Conservation (phyloP, 2,797 vertebrate genomes). For the Cuculus canorus region DNA sequence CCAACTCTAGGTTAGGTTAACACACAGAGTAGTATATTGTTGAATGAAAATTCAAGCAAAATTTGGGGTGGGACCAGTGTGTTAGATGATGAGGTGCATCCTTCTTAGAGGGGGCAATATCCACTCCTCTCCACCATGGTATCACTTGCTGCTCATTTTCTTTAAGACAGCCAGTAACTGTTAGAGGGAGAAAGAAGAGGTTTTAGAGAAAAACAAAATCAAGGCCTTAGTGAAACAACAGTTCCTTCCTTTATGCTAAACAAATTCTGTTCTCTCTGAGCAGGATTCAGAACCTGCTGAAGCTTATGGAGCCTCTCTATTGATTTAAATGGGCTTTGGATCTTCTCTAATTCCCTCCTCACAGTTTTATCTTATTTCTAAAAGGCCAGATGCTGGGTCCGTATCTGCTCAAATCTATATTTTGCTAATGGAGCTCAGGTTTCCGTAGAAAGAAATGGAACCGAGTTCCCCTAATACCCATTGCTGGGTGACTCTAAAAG, state of each 20-base stretch:
- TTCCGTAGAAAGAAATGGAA: constrained; percentile 53
- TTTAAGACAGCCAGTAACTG: not conserved
- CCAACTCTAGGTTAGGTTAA: not conserved
- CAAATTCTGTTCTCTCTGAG: not conserved
- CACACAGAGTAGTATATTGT: not conserved
- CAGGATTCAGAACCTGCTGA: constrained; percentile 34
- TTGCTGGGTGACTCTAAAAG: constrained; percentile 51
- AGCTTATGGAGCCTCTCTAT: constrained; percentile 32
- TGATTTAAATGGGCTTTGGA: constrained; percentile 46
- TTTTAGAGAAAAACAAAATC: constrained; percentile 4
- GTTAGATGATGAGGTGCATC: not conserved
- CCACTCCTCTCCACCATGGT: not conserved
- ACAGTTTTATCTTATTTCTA: constrained; percentile 55
- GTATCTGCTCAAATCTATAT: constrained; percentile 48
- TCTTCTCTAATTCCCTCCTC: constrained; percentile 44
- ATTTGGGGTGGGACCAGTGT: not conserved
- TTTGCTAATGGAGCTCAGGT: constrained; percentile 49
- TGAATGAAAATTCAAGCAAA: not conserved
- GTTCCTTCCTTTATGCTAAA: constrained; percentile 34
- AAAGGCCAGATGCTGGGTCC: constrained; percentile 44
- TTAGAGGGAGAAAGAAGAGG: not conserved
- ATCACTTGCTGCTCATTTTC: not conserved
- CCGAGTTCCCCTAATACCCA: constrained; percentile 32
- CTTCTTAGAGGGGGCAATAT: not conserved
- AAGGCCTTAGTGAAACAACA: not conserved